Evolutionary conservation across 2,888 invertebrate genomes (phyloP), one percentile per base, ranked within the genome.

Genomic region (Tortrix viridana): DNA sequence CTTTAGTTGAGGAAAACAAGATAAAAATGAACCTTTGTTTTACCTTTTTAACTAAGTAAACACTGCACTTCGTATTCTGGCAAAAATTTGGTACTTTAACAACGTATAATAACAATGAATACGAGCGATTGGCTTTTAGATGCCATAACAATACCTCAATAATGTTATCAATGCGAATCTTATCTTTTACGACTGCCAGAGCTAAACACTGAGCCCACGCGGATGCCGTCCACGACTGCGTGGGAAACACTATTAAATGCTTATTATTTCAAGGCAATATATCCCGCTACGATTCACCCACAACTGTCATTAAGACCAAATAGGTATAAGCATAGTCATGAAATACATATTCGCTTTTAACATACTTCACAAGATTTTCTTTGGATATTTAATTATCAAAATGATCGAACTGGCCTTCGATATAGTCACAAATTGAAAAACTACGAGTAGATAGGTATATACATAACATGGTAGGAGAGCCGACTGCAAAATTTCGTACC

Each of bases 251-350:
- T 72, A 69, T 71, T 71, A 73, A 74, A 74, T 71, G 75, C 72
- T 72, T 70, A 77, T 78, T 77, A 78, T 76, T 73, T 73, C 72
- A 82, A 79, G 79, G 81, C 74, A 67, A 69, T 71, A 60, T 62
- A 64, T 69, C 82, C 80, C 66, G 74, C 77, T 79, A 81, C 78
- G 82, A 60, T 69, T 72, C 79, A 78, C 88, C 88, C 81, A 88
- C 88, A 77, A 65, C 41, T 37, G 65, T 74, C 81, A 87, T 86
- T 82, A 85, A 81, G 71, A 68, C 82, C 80, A 79, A 76, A 82
- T 76, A 77, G 41, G 69, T 43, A 52, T 44, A 55, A 14, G 41
- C 43, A 26, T 44, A 23, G 44, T n/a, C 12, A 53, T 19, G 26
- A 48, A 53, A 60, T 32, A 32, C 12, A 3, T 32, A 32, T 12